phyloP scores from a whole-genome alignment of 2,888 invertebrate genomes.

The Hypercompe scribonia region DNA sequence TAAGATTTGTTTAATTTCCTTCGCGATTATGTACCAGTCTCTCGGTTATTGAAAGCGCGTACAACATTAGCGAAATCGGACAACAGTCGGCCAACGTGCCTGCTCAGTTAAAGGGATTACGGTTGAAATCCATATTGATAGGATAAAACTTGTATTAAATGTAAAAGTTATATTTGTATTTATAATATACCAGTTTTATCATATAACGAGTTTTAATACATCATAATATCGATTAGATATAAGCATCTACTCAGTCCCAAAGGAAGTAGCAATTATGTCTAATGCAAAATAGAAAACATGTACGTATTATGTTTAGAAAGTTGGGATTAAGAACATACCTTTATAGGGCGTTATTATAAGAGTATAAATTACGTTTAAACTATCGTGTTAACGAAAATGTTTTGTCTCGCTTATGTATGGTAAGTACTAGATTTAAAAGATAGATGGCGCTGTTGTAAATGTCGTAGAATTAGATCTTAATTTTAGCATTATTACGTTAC shows the following conservation, averaged over 20 bases:
- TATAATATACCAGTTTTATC: not conserved
- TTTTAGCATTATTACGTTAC: not conserved
- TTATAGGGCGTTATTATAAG: not conserved
- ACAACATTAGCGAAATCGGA: constrained; percentile 36
- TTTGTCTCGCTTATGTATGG: not conserved
- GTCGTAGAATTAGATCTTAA: constrained; percentile 22
- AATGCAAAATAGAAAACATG: not conserved
- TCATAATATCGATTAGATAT: not conserved
- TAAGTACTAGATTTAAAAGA: constrained; percentile 20
- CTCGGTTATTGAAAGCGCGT: constrained; percentile 58
- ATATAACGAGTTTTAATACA: not conserved
- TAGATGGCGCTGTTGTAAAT: constrained; percentile 64
- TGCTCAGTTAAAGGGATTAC: constrained; percentile 30
- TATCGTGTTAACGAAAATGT: not conserved
- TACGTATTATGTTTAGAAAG: not conserved
- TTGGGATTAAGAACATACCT: not conserved
- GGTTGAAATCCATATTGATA: constrained; percentile 28
- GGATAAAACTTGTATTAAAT: constrained; percentile 27
- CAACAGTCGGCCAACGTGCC: constrained; percentile 42
- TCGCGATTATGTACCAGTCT: constrained; percentile 53
- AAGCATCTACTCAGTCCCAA: not conserved
- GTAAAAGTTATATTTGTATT: constrained; percentile 14
- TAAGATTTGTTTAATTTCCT: constrained; percentile 60
- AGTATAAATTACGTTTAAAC: not conserved
- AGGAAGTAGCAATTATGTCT: not conserved